Conservation (phyloP, 2,888 invertebrate genomes). For the Cephus pygmeus region DNA sequence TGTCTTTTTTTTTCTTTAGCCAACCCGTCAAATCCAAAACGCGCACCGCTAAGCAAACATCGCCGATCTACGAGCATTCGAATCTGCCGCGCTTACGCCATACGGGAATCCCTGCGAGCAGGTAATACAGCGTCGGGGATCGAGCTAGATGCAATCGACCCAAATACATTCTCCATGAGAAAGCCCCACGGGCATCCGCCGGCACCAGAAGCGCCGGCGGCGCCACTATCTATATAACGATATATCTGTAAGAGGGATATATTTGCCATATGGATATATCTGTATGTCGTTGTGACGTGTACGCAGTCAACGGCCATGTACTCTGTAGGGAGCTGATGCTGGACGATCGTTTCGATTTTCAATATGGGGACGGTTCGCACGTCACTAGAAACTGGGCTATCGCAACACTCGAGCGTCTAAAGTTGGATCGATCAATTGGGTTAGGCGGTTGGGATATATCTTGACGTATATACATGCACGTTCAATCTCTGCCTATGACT, state of each 20-base stretch:
- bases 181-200: neutral
- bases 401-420: conserved; percentile 36
- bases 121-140: neutral
- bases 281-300: neutral
- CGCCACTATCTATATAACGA: too few relatives aligned
- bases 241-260: neutral
- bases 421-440: conserved; percentile 32
- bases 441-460: neutral
- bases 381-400: conserved; percentile 37
- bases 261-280: neutral
- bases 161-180: neutral
- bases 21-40: neutral
- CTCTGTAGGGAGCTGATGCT: neutral
- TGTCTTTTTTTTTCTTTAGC: neutral
- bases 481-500: neutral
- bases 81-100: neutral
- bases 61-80: neutral
- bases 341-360: neutral
- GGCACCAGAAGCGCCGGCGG: too few relatives aligned
- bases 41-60: neutral
- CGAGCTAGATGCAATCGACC: neutral
- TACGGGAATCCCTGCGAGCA: neutral
- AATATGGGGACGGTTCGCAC: neutral
- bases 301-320: neutral
- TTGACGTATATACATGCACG: neutral